phyloP scores from a whole-genome alignment of 2,888 invertebrate genomes.

The Apeira syringaria region DNA sequence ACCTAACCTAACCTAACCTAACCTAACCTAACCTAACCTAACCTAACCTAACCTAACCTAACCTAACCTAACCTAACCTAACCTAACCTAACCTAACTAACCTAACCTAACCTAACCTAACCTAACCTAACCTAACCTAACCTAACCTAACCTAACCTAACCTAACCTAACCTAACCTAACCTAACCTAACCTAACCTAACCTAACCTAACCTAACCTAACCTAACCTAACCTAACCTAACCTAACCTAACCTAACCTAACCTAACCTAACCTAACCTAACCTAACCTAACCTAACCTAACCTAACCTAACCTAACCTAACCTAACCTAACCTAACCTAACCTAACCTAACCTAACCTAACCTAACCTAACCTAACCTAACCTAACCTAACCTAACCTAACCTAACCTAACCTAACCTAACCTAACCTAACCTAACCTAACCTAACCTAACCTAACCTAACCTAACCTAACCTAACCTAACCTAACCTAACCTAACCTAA shows the following conservation, averaged over 20 bases:
- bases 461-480: constrained; percentile 6
- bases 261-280: background rate
- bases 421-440: constrained; percentile 6
- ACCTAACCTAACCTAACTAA: too few species aligned
- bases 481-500: constrained; percentile 8
- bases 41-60: too few species aligned
- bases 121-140: background rate
- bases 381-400: constrained; percentile 1
- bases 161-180: background rate
- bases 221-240: background rate
- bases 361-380: background rate
- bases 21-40: too few species aligned
- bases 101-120: background rate
- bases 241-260: background rate
- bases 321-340: background rate
- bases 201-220: background rate
- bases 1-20: too few species aligned
- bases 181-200: background rate
- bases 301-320: background rate
- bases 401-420: constrained; percentile 6
- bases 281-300: background rate
- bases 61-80: too few species aligned
- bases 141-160: background rate
- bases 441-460: constrained; percentile 5
- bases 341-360: background rate